Percentiles rank a stretch among this genome's conserved stretches.
Evolutionary conservation across 2,888 invertebrate genomes (phyloP).

Genomic region (Tachina lurida): DNA sequence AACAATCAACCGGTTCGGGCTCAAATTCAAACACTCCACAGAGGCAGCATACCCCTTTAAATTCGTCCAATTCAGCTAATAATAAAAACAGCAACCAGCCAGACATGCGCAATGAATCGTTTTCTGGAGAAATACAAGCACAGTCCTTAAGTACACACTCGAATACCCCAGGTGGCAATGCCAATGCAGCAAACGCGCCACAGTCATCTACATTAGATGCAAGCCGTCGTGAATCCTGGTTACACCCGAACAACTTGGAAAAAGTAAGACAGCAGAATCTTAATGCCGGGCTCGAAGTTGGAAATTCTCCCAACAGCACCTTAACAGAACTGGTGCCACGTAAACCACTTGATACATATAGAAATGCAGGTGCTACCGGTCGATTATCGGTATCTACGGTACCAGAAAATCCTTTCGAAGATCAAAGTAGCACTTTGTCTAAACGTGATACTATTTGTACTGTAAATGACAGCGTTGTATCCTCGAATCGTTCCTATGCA

Average conservation of each 20-base stretch:
- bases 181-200: slow-evolving; percentile 16
- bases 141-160: slow-evolving; percentile 60
- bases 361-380: slow-evolving; percentile 47
- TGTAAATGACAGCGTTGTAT: slow-evolving; percentile 76
- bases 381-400: slow-evolving; percentile 78
- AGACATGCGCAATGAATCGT: slow-evolving; percentile 74
- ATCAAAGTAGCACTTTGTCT: slow-evolving; percentile 72
- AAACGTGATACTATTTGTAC: slow-evolving; percentile 73
- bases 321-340: slow-evolving; percentile 80
- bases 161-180: slow-evolving; percentile 13
- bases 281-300: slow-evolving; percentile 72
- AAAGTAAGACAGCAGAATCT: slow-evolving; percentile 79
- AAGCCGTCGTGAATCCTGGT: slow-evolving; percentile 81
- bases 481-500: slow-evolving; percentile 75
- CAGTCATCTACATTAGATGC: slow-evolving; percentile 72
- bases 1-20: slow-evolving; percentile 21
- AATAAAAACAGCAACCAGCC: slow-evolving; percentile 23
- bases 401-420: slow-evolving; percentile 79
- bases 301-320: slow-evolving; percentile 78
- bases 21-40: slow-evolving; percentile 54
- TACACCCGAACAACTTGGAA: slow-evolving; percentile 81
- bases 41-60: slow-evolving; percentile 19
- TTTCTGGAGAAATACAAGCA: slow-evolving; percentile 73
- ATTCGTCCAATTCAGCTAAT: slow-evolving; percentile 2
- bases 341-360: slow-evolving; percentile 79